Conservation (phyloP, 2,113 vertebrate species). For the Microtus ochrogaster region DNA sequence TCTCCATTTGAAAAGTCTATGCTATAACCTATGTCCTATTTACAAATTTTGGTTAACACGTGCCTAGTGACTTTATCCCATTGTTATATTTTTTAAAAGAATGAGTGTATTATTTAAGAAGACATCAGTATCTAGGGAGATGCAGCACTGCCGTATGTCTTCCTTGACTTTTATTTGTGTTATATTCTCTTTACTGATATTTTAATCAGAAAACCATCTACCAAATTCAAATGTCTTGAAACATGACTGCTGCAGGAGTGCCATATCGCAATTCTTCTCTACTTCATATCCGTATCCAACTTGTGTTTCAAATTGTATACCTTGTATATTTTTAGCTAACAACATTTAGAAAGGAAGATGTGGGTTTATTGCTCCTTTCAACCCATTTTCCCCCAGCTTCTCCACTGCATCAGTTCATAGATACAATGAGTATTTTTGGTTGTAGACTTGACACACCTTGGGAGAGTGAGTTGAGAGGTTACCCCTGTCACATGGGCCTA, state of each 20-base stretch:
- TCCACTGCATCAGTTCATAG: too few relatives aligned
- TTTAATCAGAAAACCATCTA: slow-evolving; percentile 51
- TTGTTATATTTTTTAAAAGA: background rate
- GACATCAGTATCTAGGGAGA: background rate
- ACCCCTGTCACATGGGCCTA: background rate
- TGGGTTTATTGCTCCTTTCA: background rate
- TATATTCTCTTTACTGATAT: slow-evolving; percentile 28
- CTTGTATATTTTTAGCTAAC: background rate
- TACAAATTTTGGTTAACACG: background rate
- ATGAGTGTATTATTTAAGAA: background rate
- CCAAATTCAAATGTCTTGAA: slow-evolving; percentile 34
- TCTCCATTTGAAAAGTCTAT: background rate
- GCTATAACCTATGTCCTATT: background rate
- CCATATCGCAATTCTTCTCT: slow-evolving; percentile 26
- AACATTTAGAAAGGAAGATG: background rate
- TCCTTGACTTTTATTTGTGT: background rate
- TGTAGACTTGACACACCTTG: background rate
- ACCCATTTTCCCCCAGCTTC: background rate
- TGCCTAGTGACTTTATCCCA: background rate
- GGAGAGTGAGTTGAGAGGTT: background rate
- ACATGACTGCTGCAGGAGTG: background rate
- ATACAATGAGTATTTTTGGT: background rate
- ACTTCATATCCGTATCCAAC: background rate
- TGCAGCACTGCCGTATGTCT: background rate
- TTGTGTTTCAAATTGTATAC: background rate